Evolutionary conservation across 2,113 vertebrate genomes (phyloP), one percentile per base, ranked within the genome.

Genomic region (Vulpes ferrilata): DNA sequence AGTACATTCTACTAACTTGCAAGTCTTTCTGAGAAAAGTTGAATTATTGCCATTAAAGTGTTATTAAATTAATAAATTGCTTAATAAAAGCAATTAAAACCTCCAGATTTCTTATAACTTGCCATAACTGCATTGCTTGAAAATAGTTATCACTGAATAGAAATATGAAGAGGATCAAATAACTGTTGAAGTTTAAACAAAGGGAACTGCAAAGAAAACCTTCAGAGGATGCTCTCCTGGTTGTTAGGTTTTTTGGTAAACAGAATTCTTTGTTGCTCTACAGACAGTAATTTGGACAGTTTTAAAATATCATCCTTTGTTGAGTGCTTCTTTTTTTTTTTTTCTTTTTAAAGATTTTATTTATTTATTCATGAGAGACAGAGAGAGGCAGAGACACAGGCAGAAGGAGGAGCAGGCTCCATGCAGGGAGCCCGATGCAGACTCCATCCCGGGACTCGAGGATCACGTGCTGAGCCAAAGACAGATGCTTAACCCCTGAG

Each of bases 11-110:
- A 76, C 79, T 95, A 97, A 96, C 88, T 94, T 88, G 84, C 17
- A 73, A 98, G 92, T 96, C 90, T 98, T 96, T 97, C 74, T 98
- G 93, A 96, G 92, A 97, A 97, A 92, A 97, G 95, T 59, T 86
- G 97, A 95, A 98, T 97, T 76, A 53, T n/a, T 97, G 79, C 93
- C 64, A 85, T 97, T 97, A 95, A 96, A 96, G 94, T 92, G 67
- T 62, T 96, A 98, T 98, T 96, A 97, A 93, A 88, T 95, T 98
- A 96, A 97, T 97, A 97, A 82, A 97, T 85, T 11, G 90, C 73
- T 93, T 96, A 96, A 97, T 78, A 97, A 96, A 98, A 82, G 62
- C 57, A 97, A 59, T 90, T 86, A 96, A 97, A 97, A 96, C 82
- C 69, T 51, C 84, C 65, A 64, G 0, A n/a, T 89, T 92, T 90